phyloP scores from a whole-genome alignment of 1,140 invertebrate genomes.

The Hylaeus volcanicus region DNA sequence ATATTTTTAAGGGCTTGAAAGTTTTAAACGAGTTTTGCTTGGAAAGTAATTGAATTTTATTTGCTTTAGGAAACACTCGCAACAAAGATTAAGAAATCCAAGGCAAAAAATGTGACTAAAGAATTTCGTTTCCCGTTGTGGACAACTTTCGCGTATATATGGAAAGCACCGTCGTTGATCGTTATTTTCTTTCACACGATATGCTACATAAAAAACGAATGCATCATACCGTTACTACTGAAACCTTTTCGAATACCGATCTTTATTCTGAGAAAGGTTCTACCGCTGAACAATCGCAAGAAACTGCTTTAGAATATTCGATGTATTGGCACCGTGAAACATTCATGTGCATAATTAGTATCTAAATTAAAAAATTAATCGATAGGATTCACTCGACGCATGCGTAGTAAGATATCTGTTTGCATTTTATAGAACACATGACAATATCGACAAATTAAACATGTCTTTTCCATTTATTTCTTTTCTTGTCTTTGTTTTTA shows the following conservation, averaged over 20 bases:
- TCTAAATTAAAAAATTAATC: background rate
- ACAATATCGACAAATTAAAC: background rate
- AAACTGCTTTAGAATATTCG: background rate
- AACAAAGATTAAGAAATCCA: constrained; percentile 65
- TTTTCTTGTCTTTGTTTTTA: background rate
- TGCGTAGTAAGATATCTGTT: background rate
- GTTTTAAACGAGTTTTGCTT: background rate
- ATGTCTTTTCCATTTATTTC: background rate
- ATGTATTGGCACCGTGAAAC: background rate
- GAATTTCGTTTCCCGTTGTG: constrained; percentile 70
- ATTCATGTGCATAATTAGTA: background rate
- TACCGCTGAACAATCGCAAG: background rate
- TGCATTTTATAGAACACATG: background rate
- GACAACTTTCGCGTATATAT: constrained; percentile 69
- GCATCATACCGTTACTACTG: constrained; percentile 72
- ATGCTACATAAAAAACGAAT: constrained; percentile 75
- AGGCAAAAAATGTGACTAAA: constrained; percentile 63
- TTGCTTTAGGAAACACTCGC: constrained; percentile 74
- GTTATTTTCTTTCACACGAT: constrained; percentile 73
- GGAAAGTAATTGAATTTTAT: constrained; percentile 70
- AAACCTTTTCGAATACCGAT: constrained; percentile 77
- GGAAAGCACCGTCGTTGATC: constrained; percentile 73
- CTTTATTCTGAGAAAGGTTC: constrained; percentile 72
- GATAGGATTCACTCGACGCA: background rate
- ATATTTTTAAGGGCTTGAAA: background rate